Base-by-base conservation (phyloP, 2,113 vertebrate species). In the Ophthalmolycus amberensis region DNA sequence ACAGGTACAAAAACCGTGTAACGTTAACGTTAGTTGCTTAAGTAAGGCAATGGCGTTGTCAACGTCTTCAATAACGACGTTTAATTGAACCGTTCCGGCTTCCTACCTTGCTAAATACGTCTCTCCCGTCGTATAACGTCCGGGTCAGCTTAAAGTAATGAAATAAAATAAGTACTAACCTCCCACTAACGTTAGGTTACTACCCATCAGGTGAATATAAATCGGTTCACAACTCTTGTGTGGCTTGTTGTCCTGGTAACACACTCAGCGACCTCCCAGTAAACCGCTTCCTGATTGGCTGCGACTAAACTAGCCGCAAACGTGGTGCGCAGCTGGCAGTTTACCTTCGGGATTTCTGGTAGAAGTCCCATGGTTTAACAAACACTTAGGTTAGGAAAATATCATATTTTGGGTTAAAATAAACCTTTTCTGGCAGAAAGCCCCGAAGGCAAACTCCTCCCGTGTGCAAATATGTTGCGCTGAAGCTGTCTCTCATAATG, bases 251-350 rank as follows among this genome's bases (percentile, higher is more conserved):
- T 85, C 73, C 59, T 85, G 79, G 75, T 75, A 90, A 85, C 44
- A 1, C 3, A 9, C 14, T 22, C 9, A 0, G 5, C 0, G 18
- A 6, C 12, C 0, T 12, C 22, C 25, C 46, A 91, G 70, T 70
- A 88, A 89, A 2, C 42, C 20, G 59, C n/a, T 25, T 27, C 60
- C 44, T 91, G 83, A 92, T 94, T 94, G 81, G 94, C 37, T 0
- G 6, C 10, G 3, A 32, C 15, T 29, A 20, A 48, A 46, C 11
- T 9, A 1, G 27, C 66, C 11, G 9, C 38, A 25, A 6, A 12
- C 52, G 12, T n/a, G 20, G 34, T 64, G 37, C 6, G 18, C 48
- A 20, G 42, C 3, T 14, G 42, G 11, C 11, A 44, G 42, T 12
- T 44, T 44, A 44, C 42, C 42, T 44, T 44, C 42, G 9, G 38